These are phyloP conservation scores for Diarsia mendica DNA, from an alignment of 2,888 invertebrate species.

Conservation along the genomic window DNA sequence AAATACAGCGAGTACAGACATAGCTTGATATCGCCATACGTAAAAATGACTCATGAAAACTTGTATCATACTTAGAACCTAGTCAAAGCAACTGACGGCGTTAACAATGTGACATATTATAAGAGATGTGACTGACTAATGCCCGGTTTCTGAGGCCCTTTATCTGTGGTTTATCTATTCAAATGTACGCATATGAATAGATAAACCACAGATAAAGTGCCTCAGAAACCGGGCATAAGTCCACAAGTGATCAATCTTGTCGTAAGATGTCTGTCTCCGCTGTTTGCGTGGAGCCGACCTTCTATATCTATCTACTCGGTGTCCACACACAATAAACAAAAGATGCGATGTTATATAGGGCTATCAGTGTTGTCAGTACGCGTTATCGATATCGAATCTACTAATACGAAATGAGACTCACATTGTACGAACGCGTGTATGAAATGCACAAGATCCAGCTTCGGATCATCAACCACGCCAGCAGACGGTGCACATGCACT, in stretches of 20 bases:
- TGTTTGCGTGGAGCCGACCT: not conserved
- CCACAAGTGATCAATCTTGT: not conserved
- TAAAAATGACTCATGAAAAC: not conserved
- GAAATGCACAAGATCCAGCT: slow-evolving; percentile 57
- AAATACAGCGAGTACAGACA: not conserved
- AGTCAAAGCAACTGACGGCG: not conserved
- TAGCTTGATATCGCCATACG: not conserved
- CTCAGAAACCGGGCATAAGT: too few species aligned
- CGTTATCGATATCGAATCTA: slow-evolving; percentile 52
- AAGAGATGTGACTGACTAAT: not conserved
- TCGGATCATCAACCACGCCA: slow-evolving; percentile 55
- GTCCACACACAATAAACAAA: slow-evolving; percentile 37
- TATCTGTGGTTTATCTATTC: too few species aligned
- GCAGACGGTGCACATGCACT: slow-evolving; percentile 58
- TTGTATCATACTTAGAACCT: not conserved
- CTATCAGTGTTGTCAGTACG: slow-evolving; percentile 49
- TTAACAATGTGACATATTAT: not conserved
- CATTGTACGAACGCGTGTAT: slow-evolving; percentile 53
- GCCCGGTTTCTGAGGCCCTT: too few species aligned
- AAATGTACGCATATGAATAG: too few species aligned
- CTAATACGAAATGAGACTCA: slow-evolving; percentile 51
- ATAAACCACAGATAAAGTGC: too few species aligned
- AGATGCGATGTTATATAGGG: slow-evolving; percentile 46
- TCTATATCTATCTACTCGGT: slow-evolving; percentile 21
- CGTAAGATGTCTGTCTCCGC: not conserved